A percentile compares a stretch with the other conserved stretches of the same genome.
Evolutionary conservation across 1,140 invertebrate genomes (phyloP).

Genomic region (Panagrolaimus sp.): DNA sequence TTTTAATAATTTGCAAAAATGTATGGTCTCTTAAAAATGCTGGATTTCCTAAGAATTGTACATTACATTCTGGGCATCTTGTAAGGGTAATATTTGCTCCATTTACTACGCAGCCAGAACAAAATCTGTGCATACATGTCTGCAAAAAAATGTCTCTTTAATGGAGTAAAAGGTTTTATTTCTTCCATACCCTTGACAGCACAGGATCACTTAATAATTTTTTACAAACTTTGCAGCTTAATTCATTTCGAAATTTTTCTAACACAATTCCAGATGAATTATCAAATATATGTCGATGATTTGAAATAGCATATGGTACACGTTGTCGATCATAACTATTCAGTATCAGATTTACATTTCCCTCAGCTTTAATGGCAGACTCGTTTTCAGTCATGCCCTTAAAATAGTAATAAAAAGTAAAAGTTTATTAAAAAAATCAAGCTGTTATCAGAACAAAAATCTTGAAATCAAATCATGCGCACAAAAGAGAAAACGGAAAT

Average conservation of each 20-base stretch:
- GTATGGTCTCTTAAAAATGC: neutral
- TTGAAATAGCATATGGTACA: neutral
- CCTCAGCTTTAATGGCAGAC: neutral
- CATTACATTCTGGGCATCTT: neutral
- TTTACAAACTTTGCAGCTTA: constrained; percentile 4
- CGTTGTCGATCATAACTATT: neutral
- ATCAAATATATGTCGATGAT: neutral
- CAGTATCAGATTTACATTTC: neutral
- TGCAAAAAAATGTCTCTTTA: neutral
- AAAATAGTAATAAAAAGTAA: neutral
- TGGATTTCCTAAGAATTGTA: neutral
- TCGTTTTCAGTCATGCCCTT: neutral
- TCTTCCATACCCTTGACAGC: constrained; percentile 1
- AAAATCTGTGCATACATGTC: constrained; percentile 9
- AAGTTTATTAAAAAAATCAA: neutral
- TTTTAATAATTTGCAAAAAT: neutral
- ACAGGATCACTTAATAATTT: neutral
- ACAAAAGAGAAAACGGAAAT: neutral
- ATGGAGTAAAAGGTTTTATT: no score
- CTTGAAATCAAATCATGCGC: neutral
- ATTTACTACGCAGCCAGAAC: neutral
- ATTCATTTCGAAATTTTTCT: neutral
- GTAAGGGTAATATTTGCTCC: neutral
- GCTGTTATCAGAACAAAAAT: neutral
- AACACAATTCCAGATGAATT: neutral